These are phyloP conservation scores for Adelges cooleyi DNA, from an alignment of 1,140 invertebrate genomes.

Conservation along the genomic window DNA sequence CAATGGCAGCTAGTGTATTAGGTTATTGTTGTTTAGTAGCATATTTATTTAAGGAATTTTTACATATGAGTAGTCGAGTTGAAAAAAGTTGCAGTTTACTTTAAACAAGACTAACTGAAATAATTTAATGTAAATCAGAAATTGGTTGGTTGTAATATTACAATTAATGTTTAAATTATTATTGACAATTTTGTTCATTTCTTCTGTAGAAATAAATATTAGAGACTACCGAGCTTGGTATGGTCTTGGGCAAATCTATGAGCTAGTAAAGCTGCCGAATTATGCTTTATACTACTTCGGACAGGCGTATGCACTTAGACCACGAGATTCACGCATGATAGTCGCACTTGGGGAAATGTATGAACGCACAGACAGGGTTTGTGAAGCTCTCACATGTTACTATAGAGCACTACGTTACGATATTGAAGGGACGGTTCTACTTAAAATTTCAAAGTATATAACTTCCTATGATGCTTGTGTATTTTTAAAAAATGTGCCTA, in stretches of 20 bases:
- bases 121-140: no score
- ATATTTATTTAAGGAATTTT: no score
- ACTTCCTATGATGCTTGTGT: no score
- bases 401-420: slow-evolving; percentile 13
- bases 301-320: slow-evolving; percentile 85
- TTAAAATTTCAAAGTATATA: slow-evolving; percentile 12
- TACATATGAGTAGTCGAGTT: no score
- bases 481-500: no score
- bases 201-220: slow-evolving; percentile 73
- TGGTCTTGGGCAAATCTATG: slow-evolving; percentile 94
- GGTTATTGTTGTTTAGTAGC: no score
- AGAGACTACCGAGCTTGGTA: slow-evolving; percentile 97
- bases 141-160: not conserved
- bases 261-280: slow-evolving; percentile 54
- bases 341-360: slow-evolving; percentile 93
- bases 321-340: slow-evolving; percentile 93
- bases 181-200: not conserved
- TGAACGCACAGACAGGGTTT: slow-evolving; percentile 81
- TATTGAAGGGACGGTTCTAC: not conserved
- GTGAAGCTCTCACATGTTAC: slow-evolving; percentile 90
- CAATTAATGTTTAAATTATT: not conserved
- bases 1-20: no score
- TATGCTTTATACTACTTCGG: slow-evolving; percentile 78
- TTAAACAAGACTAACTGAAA: no score
- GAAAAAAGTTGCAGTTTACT: no score